Evolutionary conservation across 2,888 invertebrate species (phyloP), one percentile per base, ranked within the genome.

Genomic region (Operophtera brumata): DNA sequence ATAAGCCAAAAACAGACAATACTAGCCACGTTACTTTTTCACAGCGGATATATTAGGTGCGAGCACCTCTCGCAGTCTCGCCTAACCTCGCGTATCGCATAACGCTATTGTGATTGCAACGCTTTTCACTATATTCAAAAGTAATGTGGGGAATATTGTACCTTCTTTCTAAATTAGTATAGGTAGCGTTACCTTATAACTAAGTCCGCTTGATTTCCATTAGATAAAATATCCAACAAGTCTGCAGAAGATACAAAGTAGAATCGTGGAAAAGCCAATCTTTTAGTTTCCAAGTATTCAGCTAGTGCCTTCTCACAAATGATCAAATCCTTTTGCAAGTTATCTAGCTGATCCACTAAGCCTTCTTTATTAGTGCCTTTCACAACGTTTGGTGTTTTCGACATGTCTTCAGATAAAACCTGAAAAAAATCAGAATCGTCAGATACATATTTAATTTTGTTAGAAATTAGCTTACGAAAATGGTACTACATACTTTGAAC

Each of bases 231-330:
- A 81, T 99, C 99, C 57, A 99, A 85, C 47, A 99, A 89, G 90
- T 99, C 99, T 47, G 97, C 97, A 7, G 98, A 97, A 7, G 98
- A 98, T 1, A 99, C 97, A 84, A 99, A 99, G 88, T 99, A 99
- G 88, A 99, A 99, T 75, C 96, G 91, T 11, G 99, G 98, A 88
- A 99, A 99, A 3, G 98, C 97, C 50, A 99, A 90, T 70, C 99
- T 92, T 84, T 99, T 99, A 0, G 98, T 98, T 91, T 99, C 98
- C 70, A 99, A 92, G 86, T 99, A 99, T 81, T 99, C 98, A 20
- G 98, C 98, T 59, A 99, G 88, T 8, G 98, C 98, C 86, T 99
- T 99, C 85, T 99, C 99, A 81, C 99, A 99, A 26, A 98, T 92
- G 0, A 95, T 94, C 57, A 99, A 89, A 77, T 96, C 95, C 65